phyloP scores from a whole-genome alignment of 2,888 invertebrate species.

The Mimas tiliae region DNA sequence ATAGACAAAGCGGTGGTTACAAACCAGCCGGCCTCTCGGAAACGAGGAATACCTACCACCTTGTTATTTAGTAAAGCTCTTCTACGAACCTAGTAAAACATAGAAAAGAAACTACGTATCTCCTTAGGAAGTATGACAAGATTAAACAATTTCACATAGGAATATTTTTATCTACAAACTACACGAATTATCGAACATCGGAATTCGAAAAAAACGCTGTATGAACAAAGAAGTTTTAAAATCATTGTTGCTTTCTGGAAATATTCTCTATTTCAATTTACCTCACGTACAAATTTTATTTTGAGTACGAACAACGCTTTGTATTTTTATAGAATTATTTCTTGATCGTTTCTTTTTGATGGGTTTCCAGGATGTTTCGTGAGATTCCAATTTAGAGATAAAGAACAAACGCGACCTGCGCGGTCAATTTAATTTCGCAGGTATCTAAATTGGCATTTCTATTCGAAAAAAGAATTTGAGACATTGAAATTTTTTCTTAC shows the following conservation, averaged over 20 bases:
- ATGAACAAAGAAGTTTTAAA: neutral
- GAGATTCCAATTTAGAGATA: constrained; percentile 16
- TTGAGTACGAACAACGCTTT: neutral
- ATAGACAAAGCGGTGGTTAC: too few species aligned
- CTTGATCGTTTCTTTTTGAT: neutral
- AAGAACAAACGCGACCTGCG: neutral
- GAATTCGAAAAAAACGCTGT: neutral
- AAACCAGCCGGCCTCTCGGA: too few species aligned
- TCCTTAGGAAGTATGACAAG: neutral
- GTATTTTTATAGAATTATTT: constrained; percentile 7
- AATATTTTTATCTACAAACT: neutral
- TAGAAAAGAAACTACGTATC: neutral
- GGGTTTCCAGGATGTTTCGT: neutral
- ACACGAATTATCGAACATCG: neutral
- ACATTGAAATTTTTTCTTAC: neutral
- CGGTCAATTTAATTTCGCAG: neutral
- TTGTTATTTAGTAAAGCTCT: too few species aligned
- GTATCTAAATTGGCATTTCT: neutral
- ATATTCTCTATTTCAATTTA: constrained; percentile 3
- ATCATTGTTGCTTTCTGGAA: neutral
- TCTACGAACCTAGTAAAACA: neutral
- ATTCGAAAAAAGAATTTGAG: neutral
- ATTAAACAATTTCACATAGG: neutral
- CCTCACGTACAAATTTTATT: neutral
- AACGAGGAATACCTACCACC: too few species aligned